phyloP scores from a whole-genome alignment of 1,140 invertebrate species.

The Ceratitis capitata region DNA sequence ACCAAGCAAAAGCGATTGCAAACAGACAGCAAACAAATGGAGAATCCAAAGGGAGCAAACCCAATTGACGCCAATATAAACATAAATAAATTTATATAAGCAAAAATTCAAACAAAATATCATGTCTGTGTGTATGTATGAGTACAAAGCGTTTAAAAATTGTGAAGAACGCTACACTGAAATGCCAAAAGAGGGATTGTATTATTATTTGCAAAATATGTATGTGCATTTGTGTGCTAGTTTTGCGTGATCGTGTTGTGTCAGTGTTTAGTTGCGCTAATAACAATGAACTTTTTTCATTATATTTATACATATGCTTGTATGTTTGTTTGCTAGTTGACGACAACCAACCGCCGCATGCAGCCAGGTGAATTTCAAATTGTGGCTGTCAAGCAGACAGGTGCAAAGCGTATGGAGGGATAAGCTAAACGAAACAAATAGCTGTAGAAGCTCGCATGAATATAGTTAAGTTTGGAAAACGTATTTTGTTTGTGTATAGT shows the following conservation, averaged over 20 bases:
- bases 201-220: not conserved
- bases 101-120: not conserved
- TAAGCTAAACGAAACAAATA: conserved; percentile 15
- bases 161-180: not conserved
- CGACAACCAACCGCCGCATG: not conserved
- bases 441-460: not conserved
- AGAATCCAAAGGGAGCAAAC: not conserved
- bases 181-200: not conserved
- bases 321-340: not conserved
- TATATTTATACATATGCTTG: not conserved
- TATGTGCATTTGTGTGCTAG: not conserved
- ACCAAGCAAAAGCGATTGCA: not conserved
- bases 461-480: too few species aligned
- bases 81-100: not conserved
- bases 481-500: not conserved
- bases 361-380: not conserved
- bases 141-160: not conserved
- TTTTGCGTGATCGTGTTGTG: not conserved
- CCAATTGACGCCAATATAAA: conserved; percentile 10
- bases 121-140: not conserved
- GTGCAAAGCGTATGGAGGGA: not conserved
- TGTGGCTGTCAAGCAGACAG: conserved; percentile 11
- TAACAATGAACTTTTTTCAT: too few species aligned
- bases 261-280: not conserved
- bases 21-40: conserved; percentile 5